Base-by-base conservation (phyloP, 1,140 invertebrate species). In the Ridgeia piscesae region DNA sequence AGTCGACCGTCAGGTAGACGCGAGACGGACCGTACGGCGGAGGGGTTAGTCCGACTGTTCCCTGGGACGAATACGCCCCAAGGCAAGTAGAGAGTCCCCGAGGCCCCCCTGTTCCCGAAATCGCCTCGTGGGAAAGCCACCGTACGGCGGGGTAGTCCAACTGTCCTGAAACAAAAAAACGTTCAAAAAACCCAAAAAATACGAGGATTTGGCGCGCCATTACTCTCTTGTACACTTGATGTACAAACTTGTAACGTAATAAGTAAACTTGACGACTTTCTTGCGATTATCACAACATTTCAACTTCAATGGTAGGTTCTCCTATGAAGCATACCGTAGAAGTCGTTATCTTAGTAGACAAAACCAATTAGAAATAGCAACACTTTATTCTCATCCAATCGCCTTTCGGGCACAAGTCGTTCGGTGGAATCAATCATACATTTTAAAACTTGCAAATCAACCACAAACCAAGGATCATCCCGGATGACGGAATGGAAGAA, bases 1-100 rank as follows among this genome's bases (percentile, higher is more conserved):
- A 93, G 35, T 91, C 91, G 17, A 35, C 35, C 31, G 92, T 35
- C 34, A 93, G 34, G 42, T 91, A 91, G 33, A 0, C 27, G n/a
- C 48, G 34, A 33, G 33, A 8, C 27, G 42, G 42, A 4, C 34
- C 91, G 48, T 35, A 91, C 8, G 11, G 34, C 9, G 91, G 91
- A 11, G 34, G 91, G 27, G 58, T 77, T 31, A 31, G 58, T 35
- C 33, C 11, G 1, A 17, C 34, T 8, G 21, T 17, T 42, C 27
- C 34, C 17, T 6, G 1, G 33, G 34, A 42, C 33, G 33, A 48
- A 48, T 48, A 91, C 9, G 31, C 48, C 48, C 91, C 42, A 91
- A 31, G 35, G 11, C 9, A 34, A 8, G 48, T 14, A 34, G 21
- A 91, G 42, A 11, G 33, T 1, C 8, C 42, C 4, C 27, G 91